These are phyloP conservation scores for Xenopus laevis DNA, from an alignment of 2,113 vertebrate genomes.

Conservation along the genomic window DNA sequence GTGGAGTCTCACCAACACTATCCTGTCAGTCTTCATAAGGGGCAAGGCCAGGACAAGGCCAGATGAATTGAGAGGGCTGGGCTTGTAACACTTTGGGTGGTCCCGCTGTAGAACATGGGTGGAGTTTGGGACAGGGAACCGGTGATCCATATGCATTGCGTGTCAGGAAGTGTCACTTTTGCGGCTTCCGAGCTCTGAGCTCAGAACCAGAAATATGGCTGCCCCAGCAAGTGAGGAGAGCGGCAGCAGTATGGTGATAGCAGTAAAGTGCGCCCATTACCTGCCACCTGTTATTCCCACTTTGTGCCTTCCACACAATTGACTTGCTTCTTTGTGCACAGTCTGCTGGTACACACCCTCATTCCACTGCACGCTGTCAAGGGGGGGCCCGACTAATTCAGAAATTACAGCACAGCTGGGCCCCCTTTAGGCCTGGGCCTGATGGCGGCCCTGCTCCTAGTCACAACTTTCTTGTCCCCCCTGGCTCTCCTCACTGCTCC, in stretches of 20 bases:
- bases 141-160: background rate
- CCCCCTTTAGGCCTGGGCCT: no score
- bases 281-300: background rate
- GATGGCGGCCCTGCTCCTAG: no score
- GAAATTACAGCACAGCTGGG: no score
- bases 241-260: background rate
- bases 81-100: background rate
- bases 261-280: no score
- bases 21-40: background rate
- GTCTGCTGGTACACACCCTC: conserved; percentile 8
- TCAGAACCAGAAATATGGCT: background rate
- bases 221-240: background rate
- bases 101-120: background rate
- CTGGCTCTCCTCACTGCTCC: no score
- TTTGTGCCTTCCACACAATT: background rate
- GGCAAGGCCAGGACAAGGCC: no score
- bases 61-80: no score
- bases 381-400: no score
- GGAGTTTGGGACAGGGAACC: background rate
- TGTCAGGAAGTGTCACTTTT: background rate
- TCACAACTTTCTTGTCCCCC: no score
- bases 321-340: background rate
- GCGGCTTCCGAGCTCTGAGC: background rate
- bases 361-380: no score
- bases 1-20: background rate